These are phyloP conservation scores for Oreotrochilus melanogaster DNA, from an alignment of 2,113 vertebrate species.

Conservation along the genomic window DNA sequence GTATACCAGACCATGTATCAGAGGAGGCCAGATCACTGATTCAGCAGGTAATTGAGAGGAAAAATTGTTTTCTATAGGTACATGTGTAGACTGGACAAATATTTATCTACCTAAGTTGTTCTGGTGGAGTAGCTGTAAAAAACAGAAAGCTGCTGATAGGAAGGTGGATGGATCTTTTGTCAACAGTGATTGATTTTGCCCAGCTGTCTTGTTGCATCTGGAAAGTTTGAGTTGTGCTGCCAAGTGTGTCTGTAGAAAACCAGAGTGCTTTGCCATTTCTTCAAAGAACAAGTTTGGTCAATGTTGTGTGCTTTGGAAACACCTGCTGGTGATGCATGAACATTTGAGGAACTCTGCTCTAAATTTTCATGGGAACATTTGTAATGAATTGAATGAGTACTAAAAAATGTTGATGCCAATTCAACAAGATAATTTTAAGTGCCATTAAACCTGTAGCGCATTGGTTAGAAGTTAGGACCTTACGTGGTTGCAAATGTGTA, in stretches of 20 bases:
- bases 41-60: conserved; percentile 85
- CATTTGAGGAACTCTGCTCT: neutral
- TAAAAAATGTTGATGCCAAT: neutral
- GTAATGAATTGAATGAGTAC: neutral
- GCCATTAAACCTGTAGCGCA: neutral
- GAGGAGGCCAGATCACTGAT: conserved; percentile 93
- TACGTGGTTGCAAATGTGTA: neutral
- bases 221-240: neutral
- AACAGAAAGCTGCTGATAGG: neutral
- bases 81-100: neutral
- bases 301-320: neutral
- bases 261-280: neutral
- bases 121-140: neutral
- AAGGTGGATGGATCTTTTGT: neutral
- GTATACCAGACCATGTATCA: conserved; percentile 91
- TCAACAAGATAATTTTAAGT: neutral
- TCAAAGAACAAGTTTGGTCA: neutral
- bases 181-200: neutral
- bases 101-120: neutral
- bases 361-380: neutral
- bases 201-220: neutral
- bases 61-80: neutral
- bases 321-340: neutral
- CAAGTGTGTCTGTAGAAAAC: neutral
- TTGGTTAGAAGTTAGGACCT: neutral